A percentile compares a stretch with the other conserved stretches of the same genome.
These are phyloP conservation scores for Noctuana brunneofusca DNA, from an alignment of 2,888 invertebrate genomes.

Conservation along the genomic window DNA sequence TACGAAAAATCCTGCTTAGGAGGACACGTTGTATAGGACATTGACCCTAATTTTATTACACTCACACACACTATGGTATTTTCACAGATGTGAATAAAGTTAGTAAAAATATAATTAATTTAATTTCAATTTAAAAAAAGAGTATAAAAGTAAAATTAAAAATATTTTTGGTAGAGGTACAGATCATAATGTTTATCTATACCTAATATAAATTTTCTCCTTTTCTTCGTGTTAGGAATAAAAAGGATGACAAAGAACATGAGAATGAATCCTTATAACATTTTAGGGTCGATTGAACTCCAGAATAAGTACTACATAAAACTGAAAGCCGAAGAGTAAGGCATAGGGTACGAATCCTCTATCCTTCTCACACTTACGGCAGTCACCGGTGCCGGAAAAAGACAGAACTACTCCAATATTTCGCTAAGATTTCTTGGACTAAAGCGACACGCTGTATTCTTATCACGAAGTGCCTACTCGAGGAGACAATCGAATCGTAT, in stretches of 20 bases:
- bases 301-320: background rate
- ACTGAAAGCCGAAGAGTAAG: background rate
- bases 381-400: background rate
- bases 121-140: too few relatives aligned
- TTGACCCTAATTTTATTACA: too few relatives aligned
- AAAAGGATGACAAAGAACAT: background rate
- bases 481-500: slow-evolving; percentile 1
- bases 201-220: too few relatives aligned
- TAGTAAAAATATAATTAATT: too few relatives aligned
- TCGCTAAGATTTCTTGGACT: background rate
- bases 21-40: too few relatives aligned
- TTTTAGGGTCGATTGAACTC: background rate
- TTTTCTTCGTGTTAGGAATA: too few relatives aligned
- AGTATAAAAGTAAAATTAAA: too few relatives aligned
- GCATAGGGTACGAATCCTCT: background rate
- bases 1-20: too few relatives aligned
- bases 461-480: slow-evolving; percentile 14
- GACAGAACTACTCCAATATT: slow-evolving; percentile 4
- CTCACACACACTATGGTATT: too few relatives aligned
- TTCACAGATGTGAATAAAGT: too few relatives aligned
- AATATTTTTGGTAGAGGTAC: too few relatives aligned
- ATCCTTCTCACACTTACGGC: background rate
- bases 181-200: too few relatives aligned
- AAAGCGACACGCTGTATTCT: slow-evolving; percentile 15
- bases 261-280: background rate